Evolutionary conservation across 1,140 invertebrate species (phyloP), one percentile per base, ranked within the genome.

Genomic region (Scaptomyza montana): DNA sequence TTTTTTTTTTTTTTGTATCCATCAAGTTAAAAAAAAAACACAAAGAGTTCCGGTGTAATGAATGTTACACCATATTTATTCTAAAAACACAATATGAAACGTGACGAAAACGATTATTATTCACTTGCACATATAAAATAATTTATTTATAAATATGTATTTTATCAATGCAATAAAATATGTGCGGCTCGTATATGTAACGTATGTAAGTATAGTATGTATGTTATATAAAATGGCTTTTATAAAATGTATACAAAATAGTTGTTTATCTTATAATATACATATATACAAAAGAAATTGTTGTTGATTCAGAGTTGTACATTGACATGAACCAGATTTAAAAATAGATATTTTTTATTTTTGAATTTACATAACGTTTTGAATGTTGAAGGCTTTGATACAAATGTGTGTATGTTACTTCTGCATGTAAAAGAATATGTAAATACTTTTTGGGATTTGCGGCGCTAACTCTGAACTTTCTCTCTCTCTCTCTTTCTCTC

Each of bases 191-290:
- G 39, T 30, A 16, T 50, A 36, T 33, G 12, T 49, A 39, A 47
- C 43, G 33, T 59, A 10, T 10, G 8, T 55, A 16, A 47, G 41
- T 3, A n/a, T 55, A 33, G 28, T 65, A 45, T 55, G 33, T 70
- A 43, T 19, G 21, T 46, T 70, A 39, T 64, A 49, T 70, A 65
- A 71, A 65, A 71, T 71, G 68, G 62, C 68, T 65, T 56, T 65
- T 59, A 71, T 28, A 71, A 71, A 71, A 65, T 71, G 62, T 71
- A 28, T 71, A 65, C 61, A 71, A 71, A 71, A 57, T 65, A 71
- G 47, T 71, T 71, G 68, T 71, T 36, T 54, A 71, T 62, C 65
- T 71, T 65, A 56, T 12, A 64, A 46, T 45, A 53, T 50, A 71
- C 53, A 71, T 71, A 71, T 71, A 43, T 65, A 71, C 68, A 71